Percentiles rank a stretch among this genome's conserved stretches.
phyloP scores from a whole-genome alignment of 2,888 invertebrate species.

The Eretmocerus hayati region DNA sequence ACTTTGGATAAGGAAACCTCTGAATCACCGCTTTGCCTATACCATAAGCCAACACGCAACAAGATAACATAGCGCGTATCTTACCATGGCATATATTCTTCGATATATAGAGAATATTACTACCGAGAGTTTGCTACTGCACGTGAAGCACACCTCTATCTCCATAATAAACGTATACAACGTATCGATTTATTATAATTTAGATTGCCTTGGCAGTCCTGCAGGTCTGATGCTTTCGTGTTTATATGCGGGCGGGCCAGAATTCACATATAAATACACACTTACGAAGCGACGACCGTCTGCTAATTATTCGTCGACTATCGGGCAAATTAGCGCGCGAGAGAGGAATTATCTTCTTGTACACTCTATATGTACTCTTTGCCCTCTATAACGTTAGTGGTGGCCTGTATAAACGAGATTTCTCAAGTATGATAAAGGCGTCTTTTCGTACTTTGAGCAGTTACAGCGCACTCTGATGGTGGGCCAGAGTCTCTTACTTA shows the following conservation, averaged over 20 bases:
- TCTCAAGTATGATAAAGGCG: conserved; percentile 16
- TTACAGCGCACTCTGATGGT: not conserved
- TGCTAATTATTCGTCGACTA: conserved; percentile 38
- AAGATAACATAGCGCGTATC: too few species aligned
- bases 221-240: conserved; percentile 9
- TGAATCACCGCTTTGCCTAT: too few species aligned
- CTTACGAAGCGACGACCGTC: conserved; percentile 23
- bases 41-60: too few species aligned
- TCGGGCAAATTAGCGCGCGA: conserved; percentile 37
- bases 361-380: too few species aligned
- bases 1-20: too few species aligned
- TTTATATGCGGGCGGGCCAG: not conserved
- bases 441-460: conserved; percentile 16
- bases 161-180: conserved; percentile 23
- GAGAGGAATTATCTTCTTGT: conserved; percentile 19
- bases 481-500: too few species aligned
- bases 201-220: conserved; percentile 36
- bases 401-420: conserved; percentile 12
- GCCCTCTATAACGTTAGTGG: not conserved
- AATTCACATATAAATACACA: conserved; percentile 1
- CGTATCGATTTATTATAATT: conserved; percentile 44
- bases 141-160: conserved; percentile 5
- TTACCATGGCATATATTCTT: conserved; percentile 12
- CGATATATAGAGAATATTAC: too few species aligned
- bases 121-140: too few species aligned